Conservation (phyloP, 2,888 invertebrate species). For the Steromphala cineraria region DNA sequence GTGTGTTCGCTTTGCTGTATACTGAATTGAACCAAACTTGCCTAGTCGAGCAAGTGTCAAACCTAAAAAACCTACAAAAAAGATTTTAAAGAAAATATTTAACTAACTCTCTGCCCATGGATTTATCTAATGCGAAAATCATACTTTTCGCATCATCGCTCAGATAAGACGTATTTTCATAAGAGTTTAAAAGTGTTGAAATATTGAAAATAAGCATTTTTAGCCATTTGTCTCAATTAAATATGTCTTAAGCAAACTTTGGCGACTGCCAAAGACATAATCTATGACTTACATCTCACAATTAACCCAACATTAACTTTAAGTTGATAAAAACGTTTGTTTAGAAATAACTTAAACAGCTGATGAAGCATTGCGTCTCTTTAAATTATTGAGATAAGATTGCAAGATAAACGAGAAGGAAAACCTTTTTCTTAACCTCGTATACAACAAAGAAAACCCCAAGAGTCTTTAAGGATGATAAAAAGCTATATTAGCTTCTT, state of each 20-base stretch:
- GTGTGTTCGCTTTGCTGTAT: no score
- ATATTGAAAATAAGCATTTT: neutral
- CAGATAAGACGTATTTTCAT: neutral
- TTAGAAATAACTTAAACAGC: neutral
- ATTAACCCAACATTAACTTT: neutral
- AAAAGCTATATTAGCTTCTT: neutral
- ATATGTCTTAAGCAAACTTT: neutral
- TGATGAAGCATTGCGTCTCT: neutral
- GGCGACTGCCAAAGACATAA: neutral
- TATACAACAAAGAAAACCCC: neutral
- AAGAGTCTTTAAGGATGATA: neutral
- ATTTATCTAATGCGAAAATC: no score
- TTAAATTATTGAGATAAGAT: constrained; percentile 2
- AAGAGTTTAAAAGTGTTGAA: neutral
- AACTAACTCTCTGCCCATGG: no score
- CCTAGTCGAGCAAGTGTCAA: no score
- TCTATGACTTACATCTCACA: neutral
- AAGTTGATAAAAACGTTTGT: neutral
- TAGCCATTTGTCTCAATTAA: neutral
- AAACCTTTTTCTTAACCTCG: neutral
- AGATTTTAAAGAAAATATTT: no score
- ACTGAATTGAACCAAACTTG: no score
- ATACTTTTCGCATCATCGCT: no score
- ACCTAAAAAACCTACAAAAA: no score
- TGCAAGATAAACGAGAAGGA: neutral